These are phyloP conservation scores for Galeopterus variegatus DNA, from an alignment of 2,113 vertebrate species.

Conservation along the genomic window DNA sequence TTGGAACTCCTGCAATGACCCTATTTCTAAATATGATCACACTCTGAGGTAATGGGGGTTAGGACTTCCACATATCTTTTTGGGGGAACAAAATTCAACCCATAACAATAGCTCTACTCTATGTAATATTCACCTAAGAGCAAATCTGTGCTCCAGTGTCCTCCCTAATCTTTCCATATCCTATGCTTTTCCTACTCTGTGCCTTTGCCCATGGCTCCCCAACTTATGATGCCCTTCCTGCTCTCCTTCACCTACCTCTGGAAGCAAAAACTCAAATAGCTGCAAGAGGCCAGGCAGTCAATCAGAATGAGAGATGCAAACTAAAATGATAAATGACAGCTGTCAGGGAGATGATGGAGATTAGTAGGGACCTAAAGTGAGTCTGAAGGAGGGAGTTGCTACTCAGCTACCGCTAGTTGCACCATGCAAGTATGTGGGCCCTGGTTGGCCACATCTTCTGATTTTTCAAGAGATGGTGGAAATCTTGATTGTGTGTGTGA, in stretches of 20 bases:
- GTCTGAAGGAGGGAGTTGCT: not conserved
- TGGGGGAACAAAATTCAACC: not conserved
- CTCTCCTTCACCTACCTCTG: not conserved
- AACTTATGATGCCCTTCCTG: not conserved
- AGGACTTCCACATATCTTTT: not conserved
- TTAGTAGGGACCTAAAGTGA: not conserved
- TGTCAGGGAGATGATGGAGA: not conserved
- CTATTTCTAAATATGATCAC: not conserved
- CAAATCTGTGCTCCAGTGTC: not conserved
- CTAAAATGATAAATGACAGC: not conserved
- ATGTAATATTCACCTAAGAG: not conserved
- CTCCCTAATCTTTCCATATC: not conserved
- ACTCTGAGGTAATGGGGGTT: not conserved
- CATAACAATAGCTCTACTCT: not conserved
- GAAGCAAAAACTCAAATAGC: not conserved
- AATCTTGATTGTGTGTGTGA: not conserved
- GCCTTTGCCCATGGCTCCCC: not conserved
- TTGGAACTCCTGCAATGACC: not conserved
- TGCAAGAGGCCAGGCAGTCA: not conserved
- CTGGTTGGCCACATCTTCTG: not conserved
- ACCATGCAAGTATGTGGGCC: not conserved
- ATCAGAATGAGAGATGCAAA: not conserved
- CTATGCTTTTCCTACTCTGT: not conserved
- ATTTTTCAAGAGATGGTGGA: constrained; percentile 4
- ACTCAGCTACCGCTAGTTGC: not conserved